These are phyloP conservation scores for Drosophila fuyamai DNA, from an alignment of 1,140 invertebrate genomes.

Conservation along the genomic window DNA sequence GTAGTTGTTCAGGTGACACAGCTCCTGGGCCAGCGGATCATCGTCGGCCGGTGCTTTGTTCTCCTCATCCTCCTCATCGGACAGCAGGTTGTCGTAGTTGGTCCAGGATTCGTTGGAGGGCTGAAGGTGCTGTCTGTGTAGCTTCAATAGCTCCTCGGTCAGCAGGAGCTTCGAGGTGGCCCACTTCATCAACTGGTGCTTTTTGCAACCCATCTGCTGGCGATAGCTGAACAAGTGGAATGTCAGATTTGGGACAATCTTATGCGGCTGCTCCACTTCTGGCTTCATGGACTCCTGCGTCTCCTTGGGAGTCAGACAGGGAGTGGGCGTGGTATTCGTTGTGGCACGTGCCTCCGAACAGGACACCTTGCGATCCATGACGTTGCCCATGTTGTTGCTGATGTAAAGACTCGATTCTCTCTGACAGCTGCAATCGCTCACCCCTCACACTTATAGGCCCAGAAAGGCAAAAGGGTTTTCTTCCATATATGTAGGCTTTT, in stretches of 20 bases:
- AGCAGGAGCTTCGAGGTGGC: conserved; percentile 66
- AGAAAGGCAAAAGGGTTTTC: not conserved
- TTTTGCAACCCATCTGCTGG: conserved; percentile 60
- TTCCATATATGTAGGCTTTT: not conserved
- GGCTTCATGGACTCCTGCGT: not conserved
- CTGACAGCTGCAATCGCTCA: conserved; percentile 52
- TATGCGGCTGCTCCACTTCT: not conserved
- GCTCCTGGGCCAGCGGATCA: conserved; percentile 23
- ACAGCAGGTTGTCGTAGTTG: conserved; percentile 33
- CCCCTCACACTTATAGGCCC: conserved; percentile 43
- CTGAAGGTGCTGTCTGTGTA: conserved; percentile 4
- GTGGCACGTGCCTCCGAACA: conserved; percentile 25
- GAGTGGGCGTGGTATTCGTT: conserved; percentile 2
- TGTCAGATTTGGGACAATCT: conserved; percentile 21
- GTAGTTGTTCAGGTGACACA: conserved; percentile 46
- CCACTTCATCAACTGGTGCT: conserved; percentile 68
- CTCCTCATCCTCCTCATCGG: conserved; percentile 60
- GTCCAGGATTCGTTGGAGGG: conserved; percentile 36
- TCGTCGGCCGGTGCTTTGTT: conserved; percentile 17
- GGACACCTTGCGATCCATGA: conserved; percentile 40
- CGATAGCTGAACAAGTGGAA: conserved; percentile 65
- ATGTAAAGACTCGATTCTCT: conserved; percentile 32
- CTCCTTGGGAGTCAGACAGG: not conserved
- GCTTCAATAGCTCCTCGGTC: conserved; percentile 71
- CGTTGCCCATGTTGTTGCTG: conserved; percentile 53